Base-by-base conservation (phyloP, 1,140 invertebrate genomes). In the Hyphantria cunea region DNA sequence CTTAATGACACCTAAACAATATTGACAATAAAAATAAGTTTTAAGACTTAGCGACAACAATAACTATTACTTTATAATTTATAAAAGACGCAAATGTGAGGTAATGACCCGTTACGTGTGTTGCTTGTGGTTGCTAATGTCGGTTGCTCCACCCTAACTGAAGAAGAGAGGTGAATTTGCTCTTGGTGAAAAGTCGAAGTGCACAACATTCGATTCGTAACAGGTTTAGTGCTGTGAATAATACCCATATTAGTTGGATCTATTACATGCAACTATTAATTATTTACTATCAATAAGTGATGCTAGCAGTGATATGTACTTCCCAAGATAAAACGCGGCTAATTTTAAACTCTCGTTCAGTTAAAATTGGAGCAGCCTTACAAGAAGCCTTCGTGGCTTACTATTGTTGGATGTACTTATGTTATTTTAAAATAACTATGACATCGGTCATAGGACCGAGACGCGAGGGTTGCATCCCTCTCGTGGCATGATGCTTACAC, bases 51-150 rank as follows among this genome's bases (percentile, higher is more conserved):
- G 72, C 77, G 78, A 84, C 83, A 86, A 88, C 80, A 86, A 82
- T 84, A 81, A 82, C 74, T 80, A 79, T 78, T 72, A 79, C 59
- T 68, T 77, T 73, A 76, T 76, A 76, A 79, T 83, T 75, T 86
- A 84, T 74, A 85, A 86, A 81, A 81, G 78, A 79, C 69, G 74
- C 71, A 58, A 68, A 76, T 79, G 86, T 88, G 87, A 90, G 87
- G 84, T 87, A 88, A 89, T 81, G 81, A 84, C 72, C 81, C 76
- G 78, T 76, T 82, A 82, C 67, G 77, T 58, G 39, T 48, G 39
- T 48, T 25, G 9, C 17, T 70, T 82, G 72, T 58, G 51, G 66
- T 78, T 72, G 64, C 63, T 53, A 56, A 68, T 65, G 56, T 47
- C 53, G 65, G 75, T 63, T 75, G 70, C 78, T 76, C 76, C 74